These are phyloP conservation scores for Melipona beecheii DNA, from an alignment of 2,888 invertebrate genomes.

Conservation along the genomic window DNA sequence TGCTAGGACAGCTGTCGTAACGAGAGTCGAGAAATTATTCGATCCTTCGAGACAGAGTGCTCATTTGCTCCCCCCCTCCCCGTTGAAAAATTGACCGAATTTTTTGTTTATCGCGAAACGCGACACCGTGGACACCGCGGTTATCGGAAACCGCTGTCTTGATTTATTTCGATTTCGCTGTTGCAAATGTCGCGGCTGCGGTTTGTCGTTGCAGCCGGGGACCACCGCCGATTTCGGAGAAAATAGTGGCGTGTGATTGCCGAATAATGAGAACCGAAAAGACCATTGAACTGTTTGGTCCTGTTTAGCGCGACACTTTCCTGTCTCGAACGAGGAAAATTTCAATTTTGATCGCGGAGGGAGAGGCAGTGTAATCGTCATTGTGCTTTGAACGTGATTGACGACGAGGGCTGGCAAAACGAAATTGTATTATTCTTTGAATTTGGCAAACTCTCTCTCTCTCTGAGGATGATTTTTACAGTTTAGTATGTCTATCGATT, in stretches of 20 bases:
- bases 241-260: constrained; percentile 36
- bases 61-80: background rate
- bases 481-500: no score
- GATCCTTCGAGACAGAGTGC: constrained; percentile 23
- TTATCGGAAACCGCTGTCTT: constrained; percentile 44
- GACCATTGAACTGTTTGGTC: background rate
- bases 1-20: constrained; percentile 44
- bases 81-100: constrained; percentile 2
- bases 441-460: no score
- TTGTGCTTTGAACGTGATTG: background rate
- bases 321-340: background rate
- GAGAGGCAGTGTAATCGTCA: background rate
- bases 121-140: constrained; percentile 5
- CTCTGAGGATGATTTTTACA: no score
- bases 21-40: constrained; percentile 36
- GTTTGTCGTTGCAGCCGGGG: background rate
- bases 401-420: background rate
- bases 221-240: constrained; percentile 6
- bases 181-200: constrained; percentile 2
- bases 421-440: no score
- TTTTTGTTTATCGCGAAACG: constrained; percentile 20
- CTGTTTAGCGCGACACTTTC: constrained; percentile 4
- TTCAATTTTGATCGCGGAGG: background rate
- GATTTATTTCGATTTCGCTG: constrained; percentile 47
- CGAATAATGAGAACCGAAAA: constrained; percentile 28